Evolutionary conservation across 2,113 vertebrate genomes (phyloP), one percentile per base, ranked within the genome.

Genomic region (Vanacampus margaritifer): DNA sequence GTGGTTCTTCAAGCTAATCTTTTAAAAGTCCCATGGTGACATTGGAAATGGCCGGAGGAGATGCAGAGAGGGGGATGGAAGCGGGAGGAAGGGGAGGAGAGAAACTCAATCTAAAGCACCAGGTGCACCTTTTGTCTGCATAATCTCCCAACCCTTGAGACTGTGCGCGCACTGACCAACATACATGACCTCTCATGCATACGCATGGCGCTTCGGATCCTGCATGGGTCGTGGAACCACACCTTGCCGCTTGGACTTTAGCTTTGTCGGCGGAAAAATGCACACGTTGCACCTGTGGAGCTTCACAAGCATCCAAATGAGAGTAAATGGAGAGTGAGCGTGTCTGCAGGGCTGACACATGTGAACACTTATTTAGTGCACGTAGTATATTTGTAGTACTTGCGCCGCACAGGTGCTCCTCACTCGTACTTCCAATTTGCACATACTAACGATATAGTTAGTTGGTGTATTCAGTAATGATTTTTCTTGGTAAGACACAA

Each of bases 31-130:
- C 88, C 87, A 77, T 79, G 76, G 80, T 84, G 84, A 87, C 74
- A 82, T 83, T 79, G 79, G 84, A 84, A 82, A 79, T 82, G 85
- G 78, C 74, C 72, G 72, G 68, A 86, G 79, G 70, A 86, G 79
- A 82, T 68, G 77, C 69, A 46, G 65, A 76, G 84, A 83, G 78
- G 86, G 86, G 86, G 84, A 67, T 86, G 84, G 80, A 78, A 76
- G 79, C 58, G 78, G 74, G 69, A 81, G 79, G 72, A 79, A 87
- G 79, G 85, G 85, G 84, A 86, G 84, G 84, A 83, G 81, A 87
- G 87, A 87, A 88, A 88, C 86, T 89, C 86, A 90, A 90, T 89
- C 89, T 89, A 88, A 89, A 88, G 88, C 88, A 89, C 89, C 89
- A 90, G 89, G 89, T 90, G 89, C 88, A 88, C 85, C 88, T 87